phyloP scores from a whole-genome alignment of 2,797 vertebrate species.

The Mionectes olivaceus region DNA sequence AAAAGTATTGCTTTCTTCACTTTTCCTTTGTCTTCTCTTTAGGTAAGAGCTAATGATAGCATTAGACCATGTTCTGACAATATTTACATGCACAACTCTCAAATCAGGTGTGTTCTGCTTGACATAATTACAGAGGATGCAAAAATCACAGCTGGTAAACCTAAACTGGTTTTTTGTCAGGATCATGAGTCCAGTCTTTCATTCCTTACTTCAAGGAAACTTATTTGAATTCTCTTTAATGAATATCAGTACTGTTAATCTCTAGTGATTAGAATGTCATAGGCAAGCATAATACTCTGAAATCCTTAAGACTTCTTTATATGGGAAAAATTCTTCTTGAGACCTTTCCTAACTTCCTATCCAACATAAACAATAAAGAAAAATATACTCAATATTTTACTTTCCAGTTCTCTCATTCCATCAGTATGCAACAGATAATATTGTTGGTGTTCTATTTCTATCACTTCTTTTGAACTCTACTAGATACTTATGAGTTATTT shows the following conservation, averaged over 20 bases:
- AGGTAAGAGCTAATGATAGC: not conserved
- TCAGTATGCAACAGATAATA: constrained; percentile 26
- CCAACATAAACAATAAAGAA: constrained; percentile 46
- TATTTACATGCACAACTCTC: not conserved
- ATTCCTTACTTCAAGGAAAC: not conserved
- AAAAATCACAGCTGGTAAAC: not conserved
- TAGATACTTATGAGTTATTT: not conserved
- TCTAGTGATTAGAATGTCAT: constrained; percentile 2
- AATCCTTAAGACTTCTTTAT: constrained; percentile 3
- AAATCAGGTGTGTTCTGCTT: not conserved
- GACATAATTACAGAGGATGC: not conserved
- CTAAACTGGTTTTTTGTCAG: not conserved
- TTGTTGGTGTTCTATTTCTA: not conserved
- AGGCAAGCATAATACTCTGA: not conserved
- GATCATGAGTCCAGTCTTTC: not conserved
- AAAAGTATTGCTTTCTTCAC: not conserved
- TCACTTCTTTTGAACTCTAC: not conserved
- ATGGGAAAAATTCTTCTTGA: constrained; percentile 27
- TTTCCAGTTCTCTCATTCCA: constrained; percentile 11
- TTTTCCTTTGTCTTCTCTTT: not conserved
- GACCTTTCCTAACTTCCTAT: constrained; percentile 5
- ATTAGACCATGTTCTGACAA: not conserved
- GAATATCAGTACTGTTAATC: not conserved
- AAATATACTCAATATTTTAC: constrained; percentile 23
- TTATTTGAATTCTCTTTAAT: not conserved